These are phyloP conservation scores for Falco cherrug DNA, from an alignment of 2,797 vertebrate genomes.

Conservation along the genomic window DNA sequence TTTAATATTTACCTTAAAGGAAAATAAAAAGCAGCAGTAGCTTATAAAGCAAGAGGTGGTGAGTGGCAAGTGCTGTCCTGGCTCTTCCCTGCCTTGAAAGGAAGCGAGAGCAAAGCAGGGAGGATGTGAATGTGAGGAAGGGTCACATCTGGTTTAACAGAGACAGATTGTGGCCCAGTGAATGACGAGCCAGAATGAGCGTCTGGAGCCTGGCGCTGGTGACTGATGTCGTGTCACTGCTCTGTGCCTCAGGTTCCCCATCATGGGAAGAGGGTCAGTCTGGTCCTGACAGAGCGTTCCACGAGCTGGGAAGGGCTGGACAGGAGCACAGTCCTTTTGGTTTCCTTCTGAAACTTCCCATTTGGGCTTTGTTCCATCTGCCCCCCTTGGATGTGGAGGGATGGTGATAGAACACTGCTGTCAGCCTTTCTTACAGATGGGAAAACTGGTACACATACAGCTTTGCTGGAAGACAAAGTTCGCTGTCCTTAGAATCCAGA, in stretches of 20 bases:
- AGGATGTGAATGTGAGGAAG: slow-evolving; percentile 4
- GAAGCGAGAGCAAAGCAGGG: not conserved
- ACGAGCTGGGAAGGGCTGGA: not conserved
- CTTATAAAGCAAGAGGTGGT: accelerated
- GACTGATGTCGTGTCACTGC: not conserved
- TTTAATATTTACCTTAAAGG: not conserved
- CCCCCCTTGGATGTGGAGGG: accelerated
- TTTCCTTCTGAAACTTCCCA: not conserved
- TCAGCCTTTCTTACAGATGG: not conserved
- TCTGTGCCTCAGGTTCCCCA: not conserved
- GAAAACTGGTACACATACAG: not conserved
- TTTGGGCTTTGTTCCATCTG: not conserved
- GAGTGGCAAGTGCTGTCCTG: not conserved
- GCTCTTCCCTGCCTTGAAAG: not conserved
- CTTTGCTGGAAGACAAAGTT: not conserved
- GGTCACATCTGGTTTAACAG: not conserved
- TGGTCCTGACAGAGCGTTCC: not conserved
- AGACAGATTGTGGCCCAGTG: not conserved
- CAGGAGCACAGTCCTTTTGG: not conserved
- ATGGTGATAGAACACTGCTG: accelerated
- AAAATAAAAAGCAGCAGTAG: not conserved
- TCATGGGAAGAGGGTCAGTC: not conserved
- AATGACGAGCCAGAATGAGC: not conserved
- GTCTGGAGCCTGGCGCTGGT: not conserved
- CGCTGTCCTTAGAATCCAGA: not conserved